Evolutionary conservation across 2,797 vertebrate genomes (phyloP), one percentile per base, ranked within the genome.

Genomic region (Anguilla megastoma): DNA sequence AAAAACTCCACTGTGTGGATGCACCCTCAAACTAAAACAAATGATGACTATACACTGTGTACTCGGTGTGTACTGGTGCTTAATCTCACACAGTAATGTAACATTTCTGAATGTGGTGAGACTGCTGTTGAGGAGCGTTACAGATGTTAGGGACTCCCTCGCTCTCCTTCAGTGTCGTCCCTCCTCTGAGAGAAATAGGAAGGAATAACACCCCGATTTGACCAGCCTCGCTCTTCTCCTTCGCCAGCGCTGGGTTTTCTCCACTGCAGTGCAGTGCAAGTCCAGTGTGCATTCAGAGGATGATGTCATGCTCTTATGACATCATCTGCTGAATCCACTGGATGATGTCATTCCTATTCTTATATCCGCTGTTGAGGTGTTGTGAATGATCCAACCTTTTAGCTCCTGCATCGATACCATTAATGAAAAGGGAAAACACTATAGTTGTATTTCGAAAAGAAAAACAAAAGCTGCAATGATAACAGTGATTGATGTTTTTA

Each of bases 121-220:
- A 33, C 69, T 16, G 33, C 33, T 41, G 1, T 41, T 36, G 71
- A 76, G 33, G 14, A 3, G 33, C 33, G 3, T 36, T 41, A 41
- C 36, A 41, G 36, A 41, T 41, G 36, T 41, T 41, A 41, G 33
- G 41, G 33, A 89, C 93, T 92, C 92, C 91, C 93, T 93, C 92
- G 91, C 84, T 91, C 89, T 89, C 89, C 92, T 92, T 90, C 91
- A 90, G 80, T 86, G 74, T 87, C 79, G 87, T 85, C 71, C 56
- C 79, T 63, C 48, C 85, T 89, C 2, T 30, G 27, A 74, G 27
- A 74, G 69, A 33, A 30, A 33, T 27, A 30, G 10, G 27, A 33
- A 30, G 69, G 33, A 74, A 33, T 74, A 74, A 16, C 30, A 60
- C 63, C 21, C 30, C 30, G 9, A 74, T 33, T 2, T 33, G 69